Conservation (phyloP, 2,888 invertebrate species). For the Halocaridina rubra region DNA sequence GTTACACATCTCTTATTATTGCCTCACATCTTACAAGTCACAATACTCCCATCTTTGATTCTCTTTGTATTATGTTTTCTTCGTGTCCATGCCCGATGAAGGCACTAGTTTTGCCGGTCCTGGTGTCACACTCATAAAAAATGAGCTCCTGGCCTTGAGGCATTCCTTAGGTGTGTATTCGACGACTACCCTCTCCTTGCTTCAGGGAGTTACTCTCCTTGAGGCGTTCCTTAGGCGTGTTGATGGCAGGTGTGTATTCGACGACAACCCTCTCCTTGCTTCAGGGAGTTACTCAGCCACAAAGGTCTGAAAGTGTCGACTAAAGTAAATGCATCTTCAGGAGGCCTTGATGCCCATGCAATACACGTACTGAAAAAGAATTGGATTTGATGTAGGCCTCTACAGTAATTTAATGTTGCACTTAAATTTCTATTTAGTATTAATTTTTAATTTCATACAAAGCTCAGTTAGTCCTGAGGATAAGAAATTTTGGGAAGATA, state of each 20-base stretch:
- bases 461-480: no score
- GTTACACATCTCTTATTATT: no score
- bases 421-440: no score
- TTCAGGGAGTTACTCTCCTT: not conserved
- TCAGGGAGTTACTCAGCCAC: not conserved
- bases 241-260: slow-evolving; percentile 1
- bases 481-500: no score
- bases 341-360: not conserved
- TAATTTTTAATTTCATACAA: no score
- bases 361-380: slow-evolving; percentile 9
- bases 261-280: not conserved
- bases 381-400: not conserved
- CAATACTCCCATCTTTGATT: no score
- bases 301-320: slow-evolving; percentile 15
- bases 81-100: no score
- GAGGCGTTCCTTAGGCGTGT: not conserved
- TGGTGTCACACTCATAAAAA: no score
- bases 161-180: not conserved
- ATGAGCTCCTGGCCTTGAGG: not conserved
- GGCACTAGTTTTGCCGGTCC: no score
- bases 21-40: no score
- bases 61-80: no score
- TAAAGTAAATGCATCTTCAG: not conserved
- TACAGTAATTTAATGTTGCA: no score
- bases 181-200: not conserved